A percentile compares a stretch with the other conserved stretches of the same genome.
Conservation (phyloP, 2,113 vertebrate genomes). For the Macquaria ambigua region DNA sequence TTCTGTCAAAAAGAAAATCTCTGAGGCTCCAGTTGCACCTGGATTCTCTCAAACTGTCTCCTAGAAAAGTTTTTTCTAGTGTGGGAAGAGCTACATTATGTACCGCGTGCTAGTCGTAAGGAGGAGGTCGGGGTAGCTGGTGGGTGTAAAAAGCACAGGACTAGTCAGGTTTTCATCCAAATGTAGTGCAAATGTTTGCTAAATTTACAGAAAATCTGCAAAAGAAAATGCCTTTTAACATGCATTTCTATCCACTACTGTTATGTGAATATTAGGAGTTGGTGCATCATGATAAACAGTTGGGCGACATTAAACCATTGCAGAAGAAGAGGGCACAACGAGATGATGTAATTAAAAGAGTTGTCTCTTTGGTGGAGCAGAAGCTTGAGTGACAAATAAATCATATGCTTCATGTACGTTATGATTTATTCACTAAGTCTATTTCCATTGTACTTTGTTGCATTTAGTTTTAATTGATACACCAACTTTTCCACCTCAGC, state of each 20-base stretch:
- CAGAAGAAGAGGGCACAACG: no score
- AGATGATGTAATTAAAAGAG: no score
- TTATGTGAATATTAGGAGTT: not conserved
- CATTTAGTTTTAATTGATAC: no score
- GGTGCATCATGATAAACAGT: not conserved
- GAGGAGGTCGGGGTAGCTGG: not conserved
- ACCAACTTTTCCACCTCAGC: no score
- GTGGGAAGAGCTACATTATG: not conserved
- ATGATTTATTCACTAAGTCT: no score
- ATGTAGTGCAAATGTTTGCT: not conserved
- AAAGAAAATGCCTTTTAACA: not conserved
- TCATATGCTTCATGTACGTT: no score
- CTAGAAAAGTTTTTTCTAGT: not conserved
- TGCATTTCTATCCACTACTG: not conserved
- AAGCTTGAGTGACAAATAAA: no score
- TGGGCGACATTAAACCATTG: no score
- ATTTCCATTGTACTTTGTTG: no score
- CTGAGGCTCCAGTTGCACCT: not conserved
- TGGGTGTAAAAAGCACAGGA: not conserved
- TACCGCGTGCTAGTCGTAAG: accelerated
- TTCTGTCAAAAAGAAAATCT: not conserved
- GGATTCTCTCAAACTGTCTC: not conserved
- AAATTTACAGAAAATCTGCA: not conserved
- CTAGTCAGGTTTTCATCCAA: not conserved
- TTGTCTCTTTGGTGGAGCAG: no score